Base-by-base conservation (phyloP, 2,113 vertebrate species). In the Malurus melanocephalus region DNA sequence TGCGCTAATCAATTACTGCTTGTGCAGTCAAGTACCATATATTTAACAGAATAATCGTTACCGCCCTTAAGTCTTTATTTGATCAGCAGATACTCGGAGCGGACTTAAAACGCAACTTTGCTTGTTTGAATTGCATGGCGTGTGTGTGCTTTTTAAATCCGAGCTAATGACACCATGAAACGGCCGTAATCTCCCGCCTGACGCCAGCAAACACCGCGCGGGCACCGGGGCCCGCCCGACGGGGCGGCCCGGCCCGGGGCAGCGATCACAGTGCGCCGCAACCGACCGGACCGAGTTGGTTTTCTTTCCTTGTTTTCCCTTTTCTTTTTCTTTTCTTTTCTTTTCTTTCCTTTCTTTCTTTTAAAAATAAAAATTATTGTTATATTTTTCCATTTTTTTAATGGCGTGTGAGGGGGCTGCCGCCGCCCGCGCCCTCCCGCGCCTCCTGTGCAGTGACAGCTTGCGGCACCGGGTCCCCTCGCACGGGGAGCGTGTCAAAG, bases 401-500 rank as follows among this genome's bases (percentile, higher is more conserved):
- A 27, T 8, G 28, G 33, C 23, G 8, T 6, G 23, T 7, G 38
- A 32, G 61, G 8, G 46, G 65, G 26, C 55, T 55, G 57, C 71
- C 11, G n/a, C 80, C 28, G 27, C 67, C 55, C 67, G 86, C 78
- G 28, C 59, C 69, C 67, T 76, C 96, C 94, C 49, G 89, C 92
- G 88, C 91, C 87, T 91, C 88, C 88, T 64, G 94, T 61, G 96
- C 86, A 93, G 97, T 96, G 97, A 98, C 98, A 98, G 98, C 98
- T 98, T 98, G 98, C 96, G 96, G 97, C 92, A 95, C 96, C 95
- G 96, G 96, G 97, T 94, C 73, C 96, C 95, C 96, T 94, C 97
- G 87, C 87, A 77, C 87, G 96, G 97, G 96, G 96, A 95, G 96
- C 96, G 96, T 98, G 98, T 98, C 98, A 98, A 98, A 98, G 98